These are phyloP conservation scores for Heliconius melpomene DNA, from an alignment of 1,140 invertebrate genomes.

Conservation along the genomic window DNA sequence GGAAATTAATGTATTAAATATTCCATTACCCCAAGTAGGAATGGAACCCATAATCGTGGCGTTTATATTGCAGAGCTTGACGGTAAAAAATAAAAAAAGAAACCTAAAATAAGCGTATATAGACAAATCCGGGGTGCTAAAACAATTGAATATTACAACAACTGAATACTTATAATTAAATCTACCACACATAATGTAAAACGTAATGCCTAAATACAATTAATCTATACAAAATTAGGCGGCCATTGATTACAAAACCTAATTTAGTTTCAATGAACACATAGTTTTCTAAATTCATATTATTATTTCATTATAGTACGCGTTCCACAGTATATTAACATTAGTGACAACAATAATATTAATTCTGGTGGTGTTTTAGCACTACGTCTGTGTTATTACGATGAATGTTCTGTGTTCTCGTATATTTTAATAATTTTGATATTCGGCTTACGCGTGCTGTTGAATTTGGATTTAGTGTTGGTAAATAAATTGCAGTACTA, in stretches of 20 bases:
- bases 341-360: constrained; percentile 35
- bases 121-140: too few relatives aligned
- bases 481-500: too few relatives aligned
- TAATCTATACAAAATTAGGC: constrained; percentile 15
- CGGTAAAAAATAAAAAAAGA: too few relatives aligned
- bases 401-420: constrained; percentile 3
- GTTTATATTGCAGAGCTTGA: too few relatives aligned
- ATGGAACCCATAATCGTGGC: too few relatives aligned
- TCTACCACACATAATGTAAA: not conserved
- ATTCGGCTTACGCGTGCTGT: not conserved
- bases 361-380: constrained; percentile 33
- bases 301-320: constrained; percentile 28
- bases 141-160: too few relatives aligned
- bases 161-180: not conserved
- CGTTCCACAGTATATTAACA: constrained; percentile 34
- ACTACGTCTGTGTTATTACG: not conserved
- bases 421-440: constrained; percentile 13
- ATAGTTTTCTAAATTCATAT: constrained; percentile 21
- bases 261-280: constrained; percentile 22
- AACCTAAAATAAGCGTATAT: too few relatives aligned
- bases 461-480: not conserved
- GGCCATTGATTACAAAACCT: constrained; percentile 23
- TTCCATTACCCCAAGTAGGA: too few relatives aligned
- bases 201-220: not conserved
- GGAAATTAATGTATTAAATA: not conserved